Percentiles rank a stretch among this genome's conserved stretches.
phyloP scores from a whole-genome alignment of 2,797 vertebrate genomes.

The Sylvia borin region DNA sequence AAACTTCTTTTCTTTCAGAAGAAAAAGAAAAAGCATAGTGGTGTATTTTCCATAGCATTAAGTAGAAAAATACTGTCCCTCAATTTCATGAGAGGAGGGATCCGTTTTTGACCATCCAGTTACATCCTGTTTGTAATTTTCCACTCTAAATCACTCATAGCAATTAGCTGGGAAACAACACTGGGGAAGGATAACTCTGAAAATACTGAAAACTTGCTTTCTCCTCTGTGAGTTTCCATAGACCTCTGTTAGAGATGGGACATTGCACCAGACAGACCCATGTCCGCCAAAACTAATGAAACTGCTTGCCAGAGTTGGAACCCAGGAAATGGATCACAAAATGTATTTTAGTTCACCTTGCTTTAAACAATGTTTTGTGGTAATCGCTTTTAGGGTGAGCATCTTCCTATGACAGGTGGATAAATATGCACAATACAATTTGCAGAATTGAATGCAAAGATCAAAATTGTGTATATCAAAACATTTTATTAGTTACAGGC shows the following conservation, averaged over 20 bases:
- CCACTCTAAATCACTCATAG: background rate
- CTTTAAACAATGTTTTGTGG: background rate
- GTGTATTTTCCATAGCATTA: background rate
- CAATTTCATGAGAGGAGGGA: background rate
- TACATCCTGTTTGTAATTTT: background rate
- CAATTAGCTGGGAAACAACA: background rate
- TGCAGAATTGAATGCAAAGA: background rate
- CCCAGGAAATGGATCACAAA: background rate
- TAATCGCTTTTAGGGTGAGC: background rate
- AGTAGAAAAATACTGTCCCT: background rate
- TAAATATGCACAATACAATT: background rate
- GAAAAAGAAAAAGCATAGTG: background rate
- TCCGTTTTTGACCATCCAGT: background rate
- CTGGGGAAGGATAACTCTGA: background rate
- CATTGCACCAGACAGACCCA: background rate
- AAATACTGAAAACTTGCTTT: background rate
- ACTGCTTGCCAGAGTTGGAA: background rate
- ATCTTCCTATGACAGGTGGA: background rate
- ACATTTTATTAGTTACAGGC: background rate
- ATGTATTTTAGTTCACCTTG: background rate
- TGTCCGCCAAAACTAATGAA: background rate
- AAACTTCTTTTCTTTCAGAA: background rate
- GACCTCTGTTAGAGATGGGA: background rate
- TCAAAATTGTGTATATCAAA: rapidly evolving
- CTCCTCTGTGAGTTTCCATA: background rate